These are phyloP conservation scores for Grus americana DNA, from an alignment of 2,113 vertebrate species.

Conservation along the genomic window DNA sequence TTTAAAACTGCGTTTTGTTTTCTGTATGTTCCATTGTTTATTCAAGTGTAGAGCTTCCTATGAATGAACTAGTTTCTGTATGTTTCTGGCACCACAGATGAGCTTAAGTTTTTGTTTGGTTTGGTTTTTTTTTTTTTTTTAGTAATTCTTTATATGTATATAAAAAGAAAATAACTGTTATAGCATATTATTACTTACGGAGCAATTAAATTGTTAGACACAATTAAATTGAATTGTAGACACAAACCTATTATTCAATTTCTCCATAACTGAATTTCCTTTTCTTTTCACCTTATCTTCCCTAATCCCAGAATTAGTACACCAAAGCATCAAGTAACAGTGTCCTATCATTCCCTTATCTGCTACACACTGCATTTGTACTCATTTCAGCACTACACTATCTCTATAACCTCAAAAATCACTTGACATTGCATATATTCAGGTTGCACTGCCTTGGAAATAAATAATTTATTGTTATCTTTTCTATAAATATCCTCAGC, in stretches of 20 bases:
- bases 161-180: neutral
- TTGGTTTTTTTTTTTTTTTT: no score
- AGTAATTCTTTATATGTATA: neutral
- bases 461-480: constrained; percentile 11
- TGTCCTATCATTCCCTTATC: neutral
- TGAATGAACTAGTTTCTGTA: neutral
- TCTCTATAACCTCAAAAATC: constrained; percentile 4
- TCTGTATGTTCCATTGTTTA: neutral
- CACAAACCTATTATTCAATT: neutral
- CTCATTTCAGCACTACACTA: neutral
- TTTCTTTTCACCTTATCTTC: neutral
- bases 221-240: neutral
- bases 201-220: neutral
- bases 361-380: neutral
- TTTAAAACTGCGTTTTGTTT: neutral
- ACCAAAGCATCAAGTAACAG: neutral
- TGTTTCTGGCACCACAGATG: neutral
- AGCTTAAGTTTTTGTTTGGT: neutral
- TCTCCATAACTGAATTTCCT: neutral
- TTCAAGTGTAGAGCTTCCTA: neutral
- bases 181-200: neutral
- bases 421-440: neutral
- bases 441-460: neutral
- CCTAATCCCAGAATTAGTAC: neutral
- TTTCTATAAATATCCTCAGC: neutral